Conservation (phyloP, 2,797 vertebrate species). For the Argya squamiceps region DNA sequence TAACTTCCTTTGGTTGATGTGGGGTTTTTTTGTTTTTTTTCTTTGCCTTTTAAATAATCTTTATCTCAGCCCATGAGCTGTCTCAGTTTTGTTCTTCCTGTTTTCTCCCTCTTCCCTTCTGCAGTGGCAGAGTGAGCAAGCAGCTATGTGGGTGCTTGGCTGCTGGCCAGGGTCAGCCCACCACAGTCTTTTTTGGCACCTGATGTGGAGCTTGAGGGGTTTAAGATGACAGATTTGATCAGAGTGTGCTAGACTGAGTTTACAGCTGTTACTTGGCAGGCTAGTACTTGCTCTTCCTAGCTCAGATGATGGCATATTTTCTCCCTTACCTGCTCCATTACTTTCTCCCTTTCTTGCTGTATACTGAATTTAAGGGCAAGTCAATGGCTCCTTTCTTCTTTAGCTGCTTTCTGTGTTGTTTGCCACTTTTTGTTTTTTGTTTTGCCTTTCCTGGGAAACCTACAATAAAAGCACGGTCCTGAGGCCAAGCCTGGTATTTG, state of each 20-base stretch:
- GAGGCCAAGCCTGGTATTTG: not conserved
- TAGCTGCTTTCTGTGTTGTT: not conserved
- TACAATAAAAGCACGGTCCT: not conserved
- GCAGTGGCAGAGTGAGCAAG: not conserved
- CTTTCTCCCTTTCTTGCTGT: not conserved
- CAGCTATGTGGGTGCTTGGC: not conserved
- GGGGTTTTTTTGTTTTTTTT: fast-evolving
- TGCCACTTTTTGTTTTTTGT: not conserved
- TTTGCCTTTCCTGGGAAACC: not conserved
- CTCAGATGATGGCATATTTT: not conserved
- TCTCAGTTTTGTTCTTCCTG: not conserved
- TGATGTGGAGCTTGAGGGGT: not conserved
- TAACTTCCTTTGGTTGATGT: not conserved
- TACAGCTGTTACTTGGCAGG: not conserved
- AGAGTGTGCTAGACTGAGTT: not conserved
- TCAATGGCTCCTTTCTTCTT: not conserved
- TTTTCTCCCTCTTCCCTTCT: not conserved
- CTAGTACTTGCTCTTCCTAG: not conserved
- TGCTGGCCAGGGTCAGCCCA: not conserved
- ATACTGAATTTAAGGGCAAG: not conserved
- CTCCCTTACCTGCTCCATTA: not conserved
- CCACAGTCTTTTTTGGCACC: not conserved
- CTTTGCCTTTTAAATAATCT: not conserved
- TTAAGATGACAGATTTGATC: not conserved
- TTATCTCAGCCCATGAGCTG: not conserved